Evolutionary conservation across 1,140 invertebrate genomes (phyloP).

Genomic region (Plectrocnemia conspersa): DNA sequence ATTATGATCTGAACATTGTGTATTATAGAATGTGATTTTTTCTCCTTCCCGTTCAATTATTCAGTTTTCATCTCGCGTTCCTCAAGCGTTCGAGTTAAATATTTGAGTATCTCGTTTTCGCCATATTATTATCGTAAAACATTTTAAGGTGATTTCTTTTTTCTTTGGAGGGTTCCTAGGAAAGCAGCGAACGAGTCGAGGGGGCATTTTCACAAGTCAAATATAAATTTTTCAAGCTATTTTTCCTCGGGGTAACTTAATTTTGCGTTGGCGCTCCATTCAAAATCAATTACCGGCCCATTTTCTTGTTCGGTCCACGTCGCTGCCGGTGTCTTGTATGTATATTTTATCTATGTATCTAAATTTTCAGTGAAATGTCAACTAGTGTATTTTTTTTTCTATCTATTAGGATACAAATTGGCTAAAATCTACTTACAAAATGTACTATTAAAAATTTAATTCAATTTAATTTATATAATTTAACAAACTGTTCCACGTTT

Average conservation of each 20-base stretch:
- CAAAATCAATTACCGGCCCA: constrained; percentile 21
- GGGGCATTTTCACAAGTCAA: constrained; percentile 13
- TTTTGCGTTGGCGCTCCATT: constrained; percentile 15
- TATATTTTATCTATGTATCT: no score
- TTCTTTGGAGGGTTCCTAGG: background rate
- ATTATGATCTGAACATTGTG: no score
- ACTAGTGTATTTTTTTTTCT: no score
- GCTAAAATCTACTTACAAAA: no score
- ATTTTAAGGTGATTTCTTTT: constrained; percentile 1
- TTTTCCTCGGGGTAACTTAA: constrained; percentile 18
- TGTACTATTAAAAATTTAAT: no score
- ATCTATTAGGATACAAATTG: no score
- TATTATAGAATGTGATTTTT: no score
- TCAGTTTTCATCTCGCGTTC: background rate
- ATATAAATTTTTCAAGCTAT: constrained; percentile 11
- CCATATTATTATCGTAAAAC: constrained; percentile 8
- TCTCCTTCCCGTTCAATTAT: background rate
- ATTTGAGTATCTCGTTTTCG: constrained; percentile 1
- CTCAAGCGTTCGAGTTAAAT: background rate
- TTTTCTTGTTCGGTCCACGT: constrained; percentile 9
- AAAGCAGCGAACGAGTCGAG: no score
- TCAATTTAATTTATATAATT: no score
- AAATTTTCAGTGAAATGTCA: no score
- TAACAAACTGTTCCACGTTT: no score
- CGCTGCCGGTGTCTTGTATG: no score